A percentile compares a stretch with the other conserved stretches of the same genome.
Evolutionary conservation across 1,140 invertebrate genomes (phyloP).

Genomic region (Pseudomyrmex cubaensis): DNA sequence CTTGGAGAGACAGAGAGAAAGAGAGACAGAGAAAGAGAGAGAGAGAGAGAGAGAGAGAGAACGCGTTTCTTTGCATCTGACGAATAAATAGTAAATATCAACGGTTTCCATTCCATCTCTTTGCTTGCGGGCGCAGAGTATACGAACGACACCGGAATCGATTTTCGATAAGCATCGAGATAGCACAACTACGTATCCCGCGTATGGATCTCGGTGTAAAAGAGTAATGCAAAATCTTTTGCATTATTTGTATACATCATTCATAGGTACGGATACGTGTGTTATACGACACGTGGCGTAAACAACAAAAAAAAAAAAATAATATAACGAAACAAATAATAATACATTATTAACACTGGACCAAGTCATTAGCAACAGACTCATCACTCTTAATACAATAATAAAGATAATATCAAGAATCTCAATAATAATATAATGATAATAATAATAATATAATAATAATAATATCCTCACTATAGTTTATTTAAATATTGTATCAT

Average conservation of each 20-base stretch:
- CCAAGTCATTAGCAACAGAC: slow-evolving; percentile 82
- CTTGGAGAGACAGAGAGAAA: slow-evolving; percentile 51
- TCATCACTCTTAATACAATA: slow-evolving; percentile 82
- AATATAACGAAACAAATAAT: slow-evolving; percentile 85
- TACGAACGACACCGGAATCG: slow-evolving; percentile 26
- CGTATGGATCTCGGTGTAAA: slow-evolving; percentile 53
- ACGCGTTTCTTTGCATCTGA: slow-evolving; percentile 74
- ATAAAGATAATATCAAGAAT: slow-evolving; percentile 77
- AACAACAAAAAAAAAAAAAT: slow-evolving; percentile 84
- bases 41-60: slow-evolving; percentile 63
- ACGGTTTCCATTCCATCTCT: slow-evolving; percentile 38
- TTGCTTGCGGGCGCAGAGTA: not conserved
- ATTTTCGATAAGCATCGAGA: slow-evolving; percentile 39
- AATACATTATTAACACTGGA: slow-evolving; percentile 86
- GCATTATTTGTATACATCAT: slow-evolving; percentile 65
- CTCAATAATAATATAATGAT: slow-evolving; percentile 75
- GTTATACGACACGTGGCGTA: slow-evolving; percentile 83
- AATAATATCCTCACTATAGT: slow-evolving; percentile 70
- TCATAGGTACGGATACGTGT: slow-evolving; percentile 81
- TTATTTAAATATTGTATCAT: slow-evolving; percentile 71
- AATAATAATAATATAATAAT: slow-evolving; percentile 69
- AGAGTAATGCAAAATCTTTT: slow-evolving; percentile 53
- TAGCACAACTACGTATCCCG: slow-evolving; percentile 34
- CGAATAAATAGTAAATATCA: slow-evolving; percentile 69
- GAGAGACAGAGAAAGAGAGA: slow-evolving; percentile 57